Evolutionary conservation across 2,797 vertebrate species (phyloP).

Genomic region (Manis crassicaudata): DNA sequence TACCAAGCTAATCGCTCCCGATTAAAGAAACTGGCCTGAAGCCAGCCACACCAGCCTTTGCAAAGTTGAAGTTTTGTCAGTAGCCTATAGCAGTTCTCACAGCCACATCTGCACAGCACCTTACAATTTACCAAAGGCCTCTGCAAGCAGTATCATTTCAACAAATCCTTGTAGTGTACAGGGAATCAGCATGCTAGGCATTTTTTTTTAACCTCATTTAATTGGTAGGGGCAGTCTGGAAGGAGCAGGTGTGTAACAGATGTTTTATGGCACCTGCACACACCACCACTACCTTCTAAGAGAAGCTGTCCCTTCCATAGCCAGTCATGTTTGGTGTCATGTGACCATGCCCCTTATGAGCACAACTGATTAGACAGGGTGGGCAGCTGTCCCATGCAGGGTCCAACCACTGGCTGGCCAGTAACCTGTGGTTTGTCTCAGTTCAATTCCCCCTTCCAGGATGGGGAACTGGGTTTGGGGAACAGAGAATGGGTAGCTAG

Average conservation of each 20-base stretch:
- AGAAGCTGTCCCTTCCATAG: not conserved
- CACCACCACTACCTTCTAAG: not conserved
- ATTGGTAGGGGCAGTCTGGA: not conserved
- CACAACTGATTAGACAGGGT: not conserved
- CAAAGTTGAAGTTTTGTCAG: not conserved
- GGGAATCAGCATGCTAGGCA: not conserved
- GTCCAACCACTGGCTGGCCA: not conserved
- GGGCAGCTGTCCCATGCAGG: not conserved
- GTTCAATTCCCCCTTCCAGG: not conserved
- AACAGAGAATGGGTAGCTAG: not conserved
- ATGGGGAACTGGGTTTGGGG: not conserved
- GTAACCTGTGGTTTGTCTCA: not conserved
- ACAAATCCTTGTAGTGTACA: not conserved
- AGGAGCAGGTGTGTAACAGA: not conserved
- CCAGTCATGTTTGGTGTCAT: not conserved
- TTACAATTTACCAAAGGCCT: not conserved
- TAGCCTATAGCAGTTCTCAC: not conserved
- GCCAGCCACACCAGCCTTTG: conserved; percentile 1
- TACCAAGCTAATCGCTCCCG: conserved; percentile 22
- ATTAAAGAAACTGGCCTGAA: conserved; percentile 42
- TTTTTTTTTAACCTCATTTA: not conserved
- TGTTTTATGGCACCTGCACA: not conserved
- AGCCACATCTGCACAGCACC: not conserved
- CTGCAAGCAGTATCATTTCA: not conserved
- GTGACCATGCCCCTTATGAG: not conserved